Evolutionary conservation across 2,113 vertebrate species (phyloP).

Genomic region (Opisthocomus hoazin): DNA sequence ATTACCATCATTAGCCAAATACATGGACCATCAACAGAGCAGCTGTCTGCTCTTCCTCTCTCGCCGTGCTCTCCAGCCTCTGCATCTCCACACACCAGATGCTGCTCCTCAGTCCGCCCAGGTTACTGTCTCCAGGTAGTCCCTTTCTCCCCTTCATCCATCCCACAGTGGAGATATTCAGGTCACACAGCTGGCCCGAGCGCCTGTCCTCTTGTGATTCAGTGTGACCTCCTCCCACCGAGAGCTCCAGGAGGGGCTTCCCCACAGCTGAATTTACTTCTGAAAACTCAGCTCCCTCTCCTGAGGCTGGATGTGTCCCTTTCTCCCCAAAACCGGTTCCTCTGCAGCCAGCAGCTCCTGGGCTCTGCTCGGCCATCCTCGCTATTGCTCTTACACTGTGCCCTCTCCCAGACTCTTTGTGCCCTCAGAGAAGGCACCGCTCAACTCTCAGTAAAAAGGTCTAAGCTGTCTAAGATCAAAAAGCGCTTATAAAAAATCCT

Average conservation of each 20-base stretch:
- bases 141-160: background rate
- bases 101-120: background rate
- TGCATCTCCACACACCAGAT: background rate
- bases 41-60: background rate
- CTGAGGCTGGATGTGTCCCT: background rate
- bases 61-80: background rate
- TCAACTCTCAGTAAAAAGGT: background rate
- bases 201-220: background rate
- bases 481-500: background rate
- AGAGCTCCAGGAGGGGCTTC: background rate
- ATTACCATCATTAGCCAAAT: slow-evolving; percentile 31
- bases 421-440: background rate
- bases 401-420: background rate
- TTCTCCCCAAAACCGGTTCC: background rate
- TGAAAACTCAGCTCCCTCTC: background rate
- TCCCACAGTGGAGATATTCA: background rate
- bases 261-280: background rate
- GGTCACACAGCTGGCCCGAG: background rate
- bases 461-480: background rate
- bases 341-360: background rate
- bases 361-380: background rate
- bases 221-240: background rate
- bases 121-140: fast-evolving
- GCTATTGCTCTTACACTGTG: background rate
- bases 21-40: background rate